A percentile compares a stretch with the other conserved stretches of the same genome.
Conservation (phyloP, 2,888 invertebrate species). For the Tachina fera region DNA sequence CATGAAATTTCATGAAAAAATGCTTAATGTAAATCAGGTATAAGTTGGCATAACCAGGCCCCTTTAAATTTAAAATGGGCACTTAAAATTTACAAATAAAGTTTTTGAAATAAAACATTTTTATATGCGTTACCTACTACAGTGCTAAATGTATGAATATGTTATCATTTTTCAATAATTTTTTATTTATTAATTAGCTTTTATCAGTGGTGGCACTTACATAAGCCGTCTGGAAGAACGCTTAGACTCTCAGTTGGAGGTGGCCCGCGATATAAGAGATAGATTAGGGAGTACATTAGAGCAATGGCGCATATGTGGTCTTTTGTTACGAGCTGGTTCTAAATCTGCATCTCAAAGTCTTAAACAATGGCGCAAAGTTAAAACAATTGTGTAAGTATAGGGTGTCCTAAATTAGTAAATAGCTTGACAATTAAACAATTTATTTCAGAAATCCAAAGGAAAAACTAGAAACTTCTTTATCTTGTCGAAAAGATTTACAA, state of each 20-base stretch:
- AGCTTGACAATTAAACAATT: background rate
- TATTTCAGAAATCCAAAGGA: slow-evolving; percentile 77
- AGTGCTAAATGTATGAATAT: no score
- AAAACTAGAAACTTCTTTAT: slow-evolving; percentile 78
- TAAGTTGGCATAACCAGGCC: no score
- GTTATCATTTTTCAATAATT: no score
- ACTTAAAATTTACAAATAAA: no score
- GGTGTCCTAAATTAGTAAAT: background rate
- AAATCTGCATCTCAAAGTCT: slow-evolving; percentile 79
- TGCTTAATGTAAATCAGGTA: no score
- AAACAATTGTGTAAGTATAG: slow-evolving; percentile 75
- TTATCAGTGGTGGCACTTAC: slow-evolving; percentile 81
- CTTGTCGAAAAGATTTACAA: slow-evolving; percentile 79
- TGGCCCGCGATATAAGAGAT: slow-evolving; percentile 80
- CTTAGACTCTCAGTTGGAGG: slow-evolving; percentile 80
- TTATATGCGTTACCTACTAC: no score
- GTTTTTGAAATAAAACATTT: no score
- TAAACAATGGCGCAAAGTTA: slow-evolving; percentile 79
- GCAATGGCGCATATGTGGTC: slow-evolving; percentile 82
- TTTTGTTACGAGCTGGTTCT: slow-evolving; percentile 79
- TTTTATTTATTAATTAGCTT: slow-evolving; percentile 73
- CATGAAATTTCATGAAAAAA: no score
- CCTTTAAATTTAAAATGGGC: no score
- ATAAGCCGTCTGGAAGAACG: slow-evolving; percentile 81
- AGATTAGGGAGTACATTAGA: slow-evolving; percentile 82